phyloP scores from a whole-genome alignment of 2,113 vertebrate species.

The Perca flavescens region DNA sequence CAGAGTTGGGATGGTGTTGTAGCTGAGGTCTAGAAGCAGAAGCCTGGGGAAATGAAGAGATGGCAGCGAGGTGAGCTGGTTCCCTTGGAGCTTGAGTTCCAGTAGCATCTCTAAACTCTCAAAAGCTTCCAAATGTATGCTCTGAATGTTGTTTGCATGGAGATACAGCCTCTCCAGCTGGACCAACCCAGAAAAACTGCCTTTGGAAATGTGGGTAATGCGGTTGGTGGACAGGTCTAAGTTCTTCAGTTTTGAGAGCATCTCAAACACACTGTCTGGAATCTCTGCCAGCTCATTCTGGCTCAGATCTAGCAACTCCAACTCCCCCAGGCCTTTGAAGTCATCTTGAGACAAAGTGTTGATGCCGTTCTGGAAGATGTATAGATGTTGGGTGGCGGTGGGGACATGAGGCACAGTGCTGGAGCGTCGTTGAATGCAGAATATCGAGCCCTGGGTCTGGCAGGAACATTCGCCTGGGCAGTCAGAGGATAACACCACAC shows the following conservation, averaged over 20 bases:
- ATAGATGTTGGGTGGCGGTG: constrained; percentile 82
- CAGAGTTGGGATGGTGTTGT: constrained; percentile 85
- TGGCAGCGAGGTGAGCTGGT: constrained; percentile 86
- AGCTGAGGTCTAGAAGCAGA: constrained; percentile 91
- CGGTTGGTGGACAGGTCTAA: constrained; percentile 91
- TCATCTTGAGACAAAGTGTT: constrained; percentile 81
- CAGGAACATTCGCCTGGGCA: constrained; percentile 82
- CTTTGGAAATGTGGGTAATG: constrained; percentile 89
- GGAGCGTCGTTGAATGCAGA: constrained; percentile 75
- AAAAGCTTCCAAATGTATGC: constrained; percentile 89
- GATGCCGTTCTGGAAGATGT: constrained; percentile 90
- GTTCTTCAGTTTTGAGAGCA: constrained; percentile 88
- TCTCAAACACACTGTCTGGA: constrained; percentile 87
- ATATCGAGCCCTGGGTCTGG: constrained; percentile 10
- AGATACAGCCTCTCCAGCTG: constrained; percentile 93
- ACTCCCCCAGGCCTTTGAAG: constrained; percentile 83
- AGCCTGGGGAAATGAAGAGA: constrained; percentile 86
- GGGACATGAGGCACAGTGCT: constrained; percentile 86
- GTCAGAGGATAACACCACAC: constrained; percentile 54
- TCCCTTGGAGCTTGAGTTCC: constrained; percentile 92
- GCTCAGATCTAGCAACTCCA: constrained; percentile 90
- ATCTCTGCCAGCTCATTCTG: constrained; percentile 90
- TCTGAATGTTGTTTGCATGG: constrained; percentile 88
- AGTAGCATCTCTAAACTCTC: constrained; percentile 87
- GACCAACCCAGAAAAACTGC: constrained; percentile 90